These are phyloP conservation scores for Caenorhabditis sp. DNA, from an alignment of 2,888 invertebrate genomes.

Conservation along the genomic window DNA sequence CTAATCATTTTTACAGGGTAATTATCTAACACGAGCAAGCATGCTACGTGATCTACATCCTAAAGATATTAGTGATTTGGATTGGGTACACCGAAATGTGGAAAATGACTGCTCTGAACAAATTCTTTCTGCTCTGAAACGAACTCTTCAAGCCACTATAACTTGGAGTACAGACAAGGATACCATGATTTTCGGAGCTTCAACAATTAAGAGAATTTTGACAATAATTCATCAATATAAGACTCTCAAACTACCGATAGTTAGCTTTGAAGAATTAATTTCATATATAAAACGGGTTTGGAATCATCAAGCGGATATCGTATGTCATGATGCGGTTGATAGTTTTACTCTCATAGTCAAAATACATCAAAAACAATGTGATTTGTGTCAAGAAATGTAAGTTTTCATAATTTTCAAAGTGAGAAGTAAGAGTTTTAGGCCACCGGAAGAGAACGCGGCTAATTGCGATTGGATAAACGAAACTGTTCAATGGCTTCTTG, in stretches of 20 bases:
- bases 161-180: slow-evolving; percentile 24
- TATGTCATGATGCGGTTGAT: slow-evolving; percentile 50
- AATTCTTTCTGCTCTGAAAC: slow-evolving; percentile 11
- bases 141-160: slow-evolving; percentile 28
- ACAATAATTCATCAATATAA: slow-evolving; percentile 8
- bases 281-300: slow-evolving; percentile 40
- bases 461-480: slow-evolving; percentile 41
- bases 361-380: slow-evolving; percentile 37
- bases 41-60: neutral
- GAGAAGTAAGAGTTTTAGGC: too few relatives aligned
- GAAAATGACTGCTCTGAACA: neutral
- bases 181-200: slow-evolving; percentile 30
- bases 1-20: neutral
- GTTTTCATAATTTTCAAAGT: neutral
- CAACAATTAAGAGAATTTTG: slow-evolving; percentile 49
- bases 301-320: slow-evolving; percentile 49
- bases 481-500: slow-evolving; percentile 35
- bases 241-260: neutral
- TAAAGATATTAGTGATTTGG: neutral
- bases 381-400: slow-evolving; percentile 21
- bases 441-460: slow-evolving; percentile 4
- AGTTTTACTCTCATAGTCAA: slow-evolving; percentile 39
- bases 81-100: neutral
- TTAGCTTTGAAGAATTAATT: slow-evolving; percentile 16
- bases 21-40: neutral